Conservation (phyloP, 2,888 invertebrate genomes). For the Minunthozetes semirufus region DNA sequence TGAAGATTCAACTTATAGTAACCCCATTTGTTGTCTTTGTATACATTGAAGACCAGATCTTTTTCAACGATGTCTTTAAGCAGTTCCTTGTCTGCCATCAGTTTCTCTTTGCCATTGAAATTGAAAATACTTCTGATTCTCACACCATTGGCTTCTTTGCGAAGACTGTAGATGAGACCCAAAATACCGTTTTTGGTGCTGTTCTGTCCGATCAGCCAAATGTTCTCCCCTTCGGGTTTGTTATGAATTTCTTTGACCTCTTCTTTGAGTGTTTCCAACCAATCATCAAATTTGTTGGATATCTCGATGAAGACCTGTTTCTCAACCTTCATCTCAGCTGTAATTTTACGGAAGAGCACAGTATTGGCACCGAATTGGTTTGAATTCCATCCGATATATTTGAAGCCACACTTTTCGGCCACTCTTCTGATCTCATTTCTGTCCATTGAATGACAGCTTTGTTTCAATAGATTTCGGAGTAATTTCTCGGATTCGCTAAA, state of each 20-base stretch:
- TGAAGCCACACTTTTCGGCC: slow-evolving; percentile 32
- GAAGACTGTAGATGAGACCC: slow-evolving; percentile 82
- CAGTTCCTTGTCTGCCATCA: background rate
- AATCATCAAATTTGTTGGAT: slow-evolving; percentile 47
- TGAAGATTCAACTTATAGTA: slow-evolving; percentile 48
- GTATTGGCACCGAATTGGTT: slow-evolving; percentile 55
- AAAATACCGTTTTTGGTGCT: slow-evolving; percentile 63
- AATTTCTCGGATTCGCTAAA: slow-evolving; percentile 41
- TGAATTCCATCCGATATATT: slow-evolving; percentile 52
- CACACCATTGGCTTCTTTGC: slow-evolving; percentile 74
- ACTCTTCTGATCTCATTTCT: slow-evolving; percentile 59
- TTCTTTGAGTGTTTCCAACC: slow-evolving; percentile 73
- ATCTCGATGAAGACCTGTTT: slow-evolving; percentile 38
- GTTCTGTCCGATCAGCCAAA: slow-evolving; percentile 61
- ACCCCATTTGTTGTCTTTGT: slow-evolving; percentile 50
- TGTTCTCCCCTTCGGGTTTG: slow-evolving; percentile 47
- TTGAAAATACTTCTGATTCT: slow-evolving; percentile 58
- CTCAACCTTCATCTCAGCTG: slow-evolving; percentile 5
- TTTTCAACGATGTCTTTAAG: slow-evolving; percentile 49
- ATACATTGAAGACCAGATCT: slow-evolving; percentile 78
- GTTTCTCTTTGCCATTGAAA: background rate
- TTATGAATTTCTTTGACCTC: slow-evolving; percentile 55
- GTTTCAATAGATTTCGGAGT: slow-evolving; percentile 37
- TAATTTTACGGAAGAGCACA: slow-evolving; percentile 60
- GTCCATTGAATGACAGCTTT: slow-evolving; percentile 42